These are phyloP conservation scores for Elachura formosa DNA, from an alignment of 2,113 vertebrate species.

Conservation along the genomic window DNA sequence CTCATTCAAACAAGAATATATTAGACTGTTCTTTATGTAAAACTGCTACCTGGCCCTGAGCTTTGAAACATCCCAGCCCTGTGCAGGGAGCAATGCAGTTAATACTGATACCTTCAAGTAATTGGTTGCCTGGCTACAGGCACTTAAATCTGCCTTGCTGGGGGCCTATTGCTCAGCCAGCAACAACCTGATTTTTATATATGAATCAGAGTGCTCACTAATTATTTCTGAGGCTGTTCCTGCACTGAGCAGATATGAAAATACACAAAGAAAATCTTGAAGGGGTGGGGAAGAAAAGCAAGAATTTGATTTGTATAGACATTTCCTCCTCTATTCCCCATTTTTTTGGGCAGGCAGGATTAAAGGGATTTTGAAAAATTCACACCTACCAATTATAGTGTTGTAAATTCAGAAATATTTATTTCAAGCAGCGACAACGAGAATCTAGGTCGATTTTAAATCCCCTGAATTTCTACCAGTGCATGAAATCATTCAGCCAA, in stretches of 20 bases:
- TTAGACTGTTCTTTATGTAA: not conserved
- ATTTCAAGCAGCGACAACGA: not conserved
- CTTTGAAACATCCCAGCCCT: not conserved
- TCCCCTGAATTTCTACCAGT: not conserved
- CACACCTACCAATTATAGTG: not conserved
- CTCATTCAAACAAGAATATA: not conserved
- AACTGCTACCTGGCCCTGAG: not conserved
- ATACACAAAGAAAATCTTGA: not conserved
- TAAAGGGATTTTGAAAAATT: not conserved
- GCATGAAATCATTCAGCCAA: not conserved
- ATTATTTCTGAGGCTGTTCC: not conserved
- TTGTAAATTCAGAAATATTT: not conserved
- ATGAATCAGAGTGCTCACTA: not conserved
- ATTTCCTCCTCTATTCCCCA: not conserved
- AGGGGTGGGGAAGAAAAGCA: not conserved
- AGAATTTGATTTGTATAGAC: not conserved
- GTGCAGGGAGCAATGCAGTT: not conserved
- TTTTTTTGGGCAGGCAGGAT: not conserved
- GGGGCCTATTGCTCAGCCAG: not conserved
- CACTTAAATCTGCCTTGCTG: not conserved
- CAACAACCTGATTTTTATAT: not conserved
- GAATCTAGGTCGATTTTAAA: not conserved
- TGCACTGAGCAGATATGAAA: not conserved
- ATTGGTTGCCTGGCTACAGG: conserved; percentile 42
- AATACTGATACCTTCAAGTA: not conserved